phyloP scores from a whole-genome alignment of 2,113 vertebrate species.

The Sorex fumeus region DNA sequence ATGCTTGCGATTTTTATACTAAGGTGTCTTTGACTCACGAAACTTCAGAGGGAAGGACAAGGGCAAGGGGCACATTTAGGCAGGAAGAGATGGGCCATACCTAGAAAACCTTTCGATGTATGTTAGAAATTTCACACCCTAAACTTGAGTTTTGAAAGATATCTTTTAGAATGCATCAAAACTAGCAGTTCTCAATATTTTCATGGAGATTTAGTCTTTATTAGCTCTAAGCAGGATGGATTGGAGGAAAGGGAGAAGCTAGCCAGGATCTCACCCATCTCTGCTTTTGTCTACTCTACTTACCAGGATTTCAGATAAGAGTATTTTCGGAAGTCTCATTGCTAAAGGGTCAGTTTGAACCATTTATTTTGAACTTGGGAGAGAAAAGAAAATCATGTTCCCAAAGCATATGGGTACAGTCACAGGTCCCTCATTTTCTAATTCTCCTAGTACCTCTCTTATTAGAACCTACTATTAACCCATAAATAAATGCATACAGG shows the following conservation, averaged over 20 bases:
- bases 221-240: neutral
- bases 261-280: neutral
- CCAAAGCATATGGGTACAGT: neutral
- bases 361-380: slow-evolving; percentile 26
- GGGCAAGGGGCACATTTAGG: neutral
- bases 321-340: neutral
- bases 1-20: neutral
- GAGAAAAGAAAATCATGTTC: slow-evolving; percentile 18
- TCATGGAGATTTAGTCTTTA: neutral
- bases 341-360: neutral
- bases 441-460: neutral
- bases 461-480: slow-evolving; percentile 47
- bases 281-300: slow-evolving; percentile 9
- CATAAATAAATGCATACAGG: neutral
- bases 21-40: neutral
- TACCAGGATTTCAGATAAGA: neutral
- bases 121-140: neutral
- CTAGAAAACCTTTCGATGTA: slow-evolving; percentile 1
- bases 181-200: neutral
- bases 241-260: neutral
- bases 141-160: neutral
- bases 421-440: neutral
- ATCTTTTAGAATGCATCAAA: neutral
- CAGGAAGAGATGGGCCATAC: neutral
- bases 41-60: slow-evolving; percentile 10